Conservation (phyloP, 2,797 vertebrate genomes). For the Petrocephalus sullivani region DNA sequence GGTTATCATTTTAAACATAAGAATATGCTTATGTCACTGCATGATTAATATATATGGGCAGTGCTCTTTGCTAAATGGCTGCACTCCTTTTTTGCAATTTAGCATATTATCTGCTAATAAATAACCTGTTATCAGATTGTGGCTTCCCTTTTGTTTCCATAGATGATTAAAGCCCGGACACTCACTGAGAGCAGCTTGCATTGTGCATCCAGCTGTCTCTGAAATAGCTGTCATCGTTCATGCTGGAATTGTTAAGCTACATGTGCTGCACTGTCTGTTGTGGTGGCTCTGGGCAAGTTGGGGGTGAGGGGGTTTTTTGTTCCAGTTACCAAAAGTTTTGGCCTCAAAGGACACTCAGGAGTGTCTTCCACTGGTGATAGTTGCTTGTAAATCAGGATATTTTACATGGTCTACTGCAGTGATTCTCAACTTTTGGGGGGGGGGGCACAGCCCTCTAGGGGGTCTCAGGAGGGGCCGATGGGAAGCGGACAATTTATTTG, state of each 20-base stretch:
- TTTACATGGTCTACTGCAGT: no score
- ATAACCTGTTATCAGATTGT: not conserved
- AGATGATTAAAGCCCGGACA: not conserved
- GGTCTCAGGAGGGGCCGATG: no score
- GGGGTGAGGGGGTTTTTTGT: not conserved
- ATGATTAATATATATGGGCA: not conserved
- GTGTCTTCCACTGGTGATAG: not conserved
- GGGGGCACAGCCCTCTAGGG: no score
- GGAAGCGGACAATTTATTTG: no score
- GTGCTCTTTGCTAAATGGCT: slow-evolving; percentile 8
- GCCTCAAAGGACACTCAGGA: not conserved
- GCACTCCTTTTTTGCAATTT: not conserved
- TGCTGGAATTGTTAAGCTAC: not conserved
- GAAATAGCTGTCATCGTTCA: slow-evolving; percentile 24
- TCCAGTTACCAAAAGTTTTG: not conserved
- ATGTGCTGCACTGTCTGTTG: not conserved
- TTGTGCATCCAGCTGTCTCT: slow-evolving; percentile 9
- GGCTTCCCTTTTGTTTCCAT: not conserved
- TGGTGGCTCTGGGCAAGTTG: not conserved
- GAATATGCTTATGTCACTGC: not conserved
- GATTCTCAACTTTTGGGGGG: no score
- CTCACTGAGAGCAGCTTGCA: not conserved
- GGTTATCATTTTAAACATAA: not conserved
- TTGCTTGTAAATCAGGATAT: no score
- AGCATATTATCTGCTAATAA: not conserved